Conservation (phyloP, 2,888 invertebrate species). For the Habrosyne pyritoides region DNA sequence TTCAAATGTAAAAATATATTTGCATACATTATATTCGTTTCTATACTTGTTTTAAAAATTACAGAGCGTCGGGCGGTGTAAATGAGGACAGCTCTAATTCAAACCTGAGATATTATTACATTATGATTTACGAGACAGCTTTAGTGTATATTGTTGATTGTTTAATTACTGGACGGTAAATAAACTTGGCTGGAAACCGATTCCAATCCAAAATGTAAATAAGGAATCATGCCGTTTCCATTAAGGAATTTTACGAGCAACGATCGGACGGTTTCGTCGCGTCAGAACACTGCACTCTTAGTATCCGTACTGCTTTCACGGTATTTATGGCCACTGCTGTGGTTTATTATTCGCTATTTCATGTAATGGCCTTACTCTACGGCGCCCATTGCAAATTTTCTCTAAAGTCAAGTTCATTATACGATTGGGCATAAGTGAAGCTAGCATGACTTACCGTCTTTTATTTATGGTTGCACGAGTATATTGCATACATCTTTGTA, state of each 20-base stretch:
- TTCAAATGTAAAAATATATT: too few relatives aligned
- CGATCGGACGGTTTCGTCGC: background rate
- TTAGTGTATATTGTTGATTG: slow-evolving; percentile 54
- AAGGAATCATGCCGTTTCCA: slow-evolving; percentile 37
- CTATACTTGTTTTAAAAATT: background rate
- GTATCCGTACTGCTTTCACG: background rate
- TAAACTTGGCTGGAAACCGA: slow-evolving; percentile 38
- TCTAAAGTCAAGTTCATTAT: background rate
- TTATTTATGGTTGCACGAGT: too few relatives aligned
- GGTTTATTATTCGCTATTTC: background rate
- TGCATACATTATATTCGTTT: too few relatives aligned
- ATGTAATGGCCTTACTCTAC: background rate
- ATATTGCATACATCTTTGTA: too few relatives aligned
- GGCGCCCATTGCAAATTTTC: background rate
- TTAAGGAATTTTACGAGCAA: background rate
- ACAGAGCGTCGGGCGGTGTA: slow-evolving; percentile 23
- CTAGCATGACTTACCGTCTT: too few relatives aligned
- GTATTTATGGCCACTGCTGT: background rate
- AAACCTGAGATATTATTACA: slow-evolving; percentile 37
- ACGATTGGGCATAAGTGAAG: background rate
- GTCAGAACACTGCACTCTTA: background rate
- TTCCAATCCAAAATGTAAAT: slow-evolving; percentile 52
- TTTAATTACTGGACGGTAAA: slow-evolving; percentile 59
- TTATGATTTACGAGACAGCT: slow-evolving; percentile 60
- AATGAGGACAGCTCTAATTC: slow-evolving; percentile 23